phyloP scores from a whole-genome alignment of 1,140 invertebrate species.

The Zaprionus camerounensis region DNA sequence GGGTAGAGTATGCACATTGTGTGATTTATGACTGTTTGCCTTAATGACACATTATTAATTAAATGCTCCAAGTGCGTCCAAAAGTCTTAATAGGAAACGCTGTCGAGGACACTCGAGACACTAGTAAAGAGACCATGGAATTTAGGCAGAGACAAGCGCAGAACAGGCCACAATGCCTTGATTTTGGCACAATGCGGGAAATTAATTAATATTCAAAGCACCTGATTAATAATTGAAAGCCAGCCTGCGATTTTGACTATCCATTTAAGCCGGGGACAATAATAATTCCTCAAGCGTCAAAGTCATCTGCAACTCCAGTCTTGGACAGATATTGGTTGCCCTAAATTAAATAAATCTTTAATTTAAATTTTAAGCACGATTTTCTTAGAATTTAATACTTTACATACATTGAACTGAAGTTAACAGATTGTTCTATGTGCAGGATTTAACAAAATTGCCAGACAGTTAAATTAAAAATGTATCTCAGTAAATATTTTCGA shows the following conservation, averaged over 20 bases:
- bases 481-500: no score
- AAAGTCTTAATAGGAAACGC: slow-evolving; percentile 52
- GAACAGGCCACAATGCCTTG: slow-evolving; percentile 5
- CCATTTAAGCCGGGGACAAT: neutral
- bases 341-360: neutral
- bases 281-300: neutral
- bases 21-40: slow-evolving; percentile 67
- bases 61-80: slow-evolving; percentile 60
- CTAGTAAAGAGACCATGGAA: slow-evolving; percentile 19
- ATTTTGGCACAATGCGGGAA: slow-evolving; percentile 6
- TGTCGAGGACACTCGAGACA: slow-evolving; percentile 16
- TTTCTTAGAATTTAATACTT: neutral
- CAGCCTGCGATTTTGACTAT: neutral
- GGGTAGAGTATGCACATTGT: slow-evolving; percentile 14
- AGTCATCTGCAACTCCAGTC: neutral
- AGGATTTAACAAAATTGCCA: neutral
- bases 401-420: neutral
- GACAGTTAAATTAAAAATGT: neutral
- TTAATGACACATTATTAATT: slow-evolving; percentile 76
- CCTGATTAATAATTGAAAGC: slow-evolving; percentile 15
- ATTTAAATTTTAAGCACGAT: neutral
- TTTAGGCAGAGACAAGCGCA: neutral
- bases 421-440: neutral
- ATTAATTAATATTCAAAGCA: slow-evolving; percentile 49
- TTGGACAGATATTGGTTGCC: neutral